A percentile compares a stretch with the other conserved stretches of the same genome.
Conservation (phyloP, 2,113 vertebrate species). For the Orycteropus afer region DNA sequence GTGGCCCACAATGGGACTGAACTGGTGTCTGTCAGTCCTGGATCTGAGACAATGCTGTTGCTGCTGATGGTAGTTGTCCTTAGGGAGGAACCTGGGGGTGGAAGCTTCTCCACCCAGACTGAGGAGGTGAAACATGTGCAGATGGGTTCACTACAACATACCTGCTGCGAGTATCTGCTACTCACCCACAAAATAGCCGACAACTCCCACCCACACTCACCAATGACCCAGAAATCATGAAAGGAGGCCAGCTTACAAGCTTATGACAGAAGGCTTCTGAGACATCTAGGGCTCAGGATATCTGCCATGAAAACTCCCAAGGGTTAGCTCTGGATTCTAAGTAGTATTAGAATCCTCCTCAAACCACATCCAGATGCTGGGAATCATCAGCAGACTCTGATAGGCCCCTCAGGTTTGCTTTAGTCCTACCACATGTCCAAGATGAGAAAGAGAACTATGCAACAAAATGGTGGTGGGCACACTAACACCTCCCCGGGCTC, state of each 20-base stretch:
- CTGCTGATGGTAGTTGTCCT: neutral
- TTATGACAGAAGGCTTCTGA: neutral
- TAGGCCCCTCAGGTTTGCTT: neutral
- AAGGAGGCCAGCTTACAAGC: neutral
- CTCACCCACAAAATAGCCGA: neutral
- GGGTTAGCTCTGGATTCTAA: neutral
- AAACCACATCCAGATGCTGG: neutral
- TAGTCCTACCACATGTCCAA: rapidly evolving
- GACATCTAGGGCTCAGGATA: neutral
- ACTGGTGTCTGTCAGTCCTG: neutral
- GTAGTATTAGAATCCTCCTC: neutral
- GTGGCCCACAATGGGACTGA: neutral
- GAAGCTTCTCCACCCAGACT: neutral
- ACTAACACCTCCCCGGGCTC: neutral
- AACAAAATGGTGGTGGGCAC: neutral
- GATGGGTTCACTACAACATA: neutral
- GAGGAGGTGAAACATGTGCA: neutral
- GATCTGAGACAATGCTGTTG: neutral
- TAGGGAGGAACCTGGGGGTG: neutral
- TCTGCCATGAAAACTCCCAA: neutral
- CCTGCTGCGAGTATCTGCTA: neutral
- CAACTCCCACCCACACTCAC: neutral
- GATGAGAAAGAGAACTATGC: neutral
- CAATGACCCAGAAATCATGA: constrained; percentile 45
- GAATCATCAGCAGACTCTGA: neutral